Evolutionary conservation across 2,113 vertebrate genomes (phyloP).

Genomic region (Vimba vimba): DNA sequence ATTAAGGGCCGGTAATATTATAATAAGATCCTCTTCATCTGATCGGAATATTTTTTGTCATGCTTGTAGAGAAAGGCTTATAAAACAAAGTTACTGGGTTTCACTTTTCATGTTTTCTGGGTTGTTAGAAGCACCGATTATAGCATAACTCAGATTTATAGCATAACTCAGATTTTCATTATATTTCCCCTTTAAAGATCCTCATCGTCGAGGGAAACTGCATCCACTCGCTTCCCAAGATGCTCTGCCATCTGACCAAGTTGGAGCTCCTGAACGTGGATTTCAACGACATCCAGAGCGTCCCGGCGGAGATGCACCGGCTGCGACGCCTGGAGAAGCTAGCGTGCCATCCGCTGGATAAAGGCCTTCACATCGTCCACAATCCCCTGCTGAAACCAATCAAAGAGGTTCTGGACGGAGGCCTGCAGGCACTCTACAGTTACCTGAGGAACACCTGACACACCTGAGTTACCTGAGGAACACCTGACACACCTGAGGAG

Average conservation of each 20-base stretch:
- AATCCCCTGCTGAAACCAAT: constrained; percentile 89
- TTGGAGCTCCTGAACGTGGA: constrained; percentile 88
- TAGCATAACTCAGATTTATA: too few species aligned
- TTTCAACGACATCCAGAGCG: constrained; percentile 85
- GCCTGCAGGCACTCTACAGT: constrained; percentile 81
- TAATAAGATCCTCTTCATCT: too few species aligned
- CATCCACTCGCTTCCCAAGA: constrained; percentile 82
- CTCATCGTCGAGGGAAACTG: constrained; percentile 87
- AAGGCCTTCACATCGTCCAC: constrained; percentile 89
- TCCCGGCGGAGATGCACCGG: constrained; percentile 84
- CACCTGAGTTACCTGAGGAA: neutral
- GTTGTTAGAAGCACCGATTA: too few species aligned
- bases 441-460: constrained; percentile 81
- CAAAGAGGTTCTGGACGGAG: constrained; percentile 83
- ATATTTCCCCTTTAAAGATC: constrained; percentile 71
- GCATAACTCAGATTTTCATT: too few species aligned
- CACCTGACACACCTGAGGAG: too few species aligned
- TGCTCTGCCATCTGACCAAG: constrained; percentile 79
- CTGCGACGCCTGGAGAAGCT: constrained; percentile 80
- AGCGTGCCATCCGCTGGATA: constrained; percentile 91
- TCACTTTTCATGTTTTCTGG: too few species aligned
- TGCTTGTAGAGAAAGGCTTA: too few species aligned
- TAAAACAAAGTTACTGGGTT: too few species aligned
- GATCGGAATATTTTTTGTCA: too few species aligned
- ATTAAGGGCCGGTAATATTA: too few species aligned